Percentiles rank a stretch among this genome's conserved stretches.
Evolutionary conservation across 2,797 vertebrate species (phyloP).

Genomic region (Diplodus sargus): DNA sequence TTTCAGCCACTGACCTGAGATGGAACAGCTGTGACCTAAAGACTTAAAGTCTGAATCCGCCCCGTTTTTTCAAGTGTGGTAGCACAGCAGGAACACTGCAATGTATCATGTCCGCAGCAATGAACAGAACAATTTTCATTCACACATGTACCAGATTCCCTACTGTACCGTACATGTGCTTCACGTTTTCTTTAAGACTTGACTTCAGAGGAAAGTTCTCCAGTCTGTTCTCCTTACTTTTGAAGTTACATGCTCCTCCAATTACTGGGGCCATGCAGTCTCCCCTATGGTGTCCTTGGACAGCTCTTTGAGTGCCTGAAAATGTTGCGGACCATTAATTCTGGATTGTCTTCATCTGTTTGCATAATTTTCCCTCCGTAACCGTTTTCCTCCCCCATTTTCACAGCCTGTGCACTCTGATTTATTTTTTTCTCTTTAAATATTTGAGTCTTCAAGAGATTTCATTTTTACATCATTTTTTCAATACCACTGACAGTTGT

Average conservation of each 20-base stretch:
- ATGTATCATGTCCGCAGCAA: slow-evolving; percentile 77
- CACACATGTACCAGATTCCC: slow-evolving; percentile 80
- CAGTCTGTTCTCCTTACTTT: slow-evolving; percentile 80
- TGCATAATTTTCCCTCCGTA: slow-evolving; percentile 80
- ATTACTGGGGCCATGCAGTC: slow-evolving; percentile 82
- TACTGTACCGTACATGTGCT: slow-evolving; percentile 81
- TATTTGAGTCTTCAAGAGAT: slow-evolving; percentile 60
- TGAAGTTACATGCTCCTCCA: slow-evolving; percentile 85
- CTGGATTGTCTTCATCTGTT: slow-evolving; percentile 87
- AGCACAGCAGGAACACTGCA: slow-evolving; percentile 67
- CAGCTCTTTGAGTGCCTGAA: slow-evolving; percentile 84
- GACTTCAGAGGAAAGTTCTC: slow-evolving; percentile 79
- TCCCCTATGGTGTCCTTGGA: slow-evolving; percentile 86
- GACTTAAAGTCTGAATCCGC: slow-evolving; percentile 44
- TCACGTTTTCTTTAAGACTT: slow-evolving; percentile 82
- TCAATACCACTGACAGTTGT: slow-evolving; percentile 67
- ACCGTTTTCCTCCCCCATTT: slow-evolving; percentile 68
- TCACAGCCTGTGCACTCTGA: slow-evolving; percentile 47
- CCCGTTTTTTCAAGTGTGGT: slow-evolving; percentile 57
- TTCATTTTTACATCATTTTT: slow-evolving; percentile 62
- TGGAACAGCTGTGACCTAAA: slow-evolving; percentile 61
- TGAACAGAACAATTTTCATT: slow-evolving; percentile 77
- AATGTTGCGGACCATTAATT: slow-evolving; percentile 85
- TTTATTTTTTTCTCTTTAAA: slow-evolving; percentile 63
- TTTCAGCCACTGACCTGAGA: slow-evolving; percentile 43